A percentile compares a stretch with the other conserved stretches of the same genome.
phyloP scores from a whole-genome alignment of 2,888 invertebrate species.

The Sminthurinus aureus region DNA sequence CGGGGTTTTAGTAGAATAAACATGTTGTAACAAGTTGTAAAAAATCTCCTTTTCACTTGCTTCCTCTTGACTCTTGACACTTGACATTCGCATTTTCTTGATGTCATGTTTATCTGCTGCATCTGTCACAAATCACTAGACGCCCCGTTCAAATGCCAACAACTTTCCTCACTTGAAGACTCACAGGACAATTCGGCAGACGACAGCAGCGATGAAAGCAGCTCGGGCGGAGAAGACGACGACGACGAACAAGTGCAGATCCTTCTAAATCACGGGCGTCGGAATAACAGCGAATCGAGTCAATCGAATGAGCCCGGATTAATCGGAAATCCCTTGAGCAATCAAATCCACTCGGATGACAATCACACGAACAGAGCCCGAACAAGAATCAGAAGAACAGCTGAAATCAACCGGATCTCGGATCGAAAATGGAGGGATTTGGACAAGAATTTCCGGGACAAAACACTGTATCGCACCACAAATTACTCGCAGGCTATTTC shows the following conservation, averaged over 20 bases:
- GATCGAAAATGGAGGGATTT: not conserved
- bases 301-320: no score
- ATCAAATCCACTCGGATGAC: not conserved
- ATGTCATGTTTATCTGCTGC: constrained; percentile 21
- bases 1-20: no score
- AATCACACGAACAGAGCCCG: not conserved
- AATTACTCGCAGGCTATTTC: constrained; percentile 27
- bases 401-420: no score
- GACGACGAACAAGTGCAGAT: not conserved
- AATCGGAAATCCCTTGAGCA: no score
- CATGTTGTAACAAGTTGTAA: no score
- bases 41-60: no score
- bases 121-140: constrained; percentile 33
- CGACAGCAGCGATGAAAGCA: not conserved
- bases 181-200: not conserved
- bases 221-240: not conserved
- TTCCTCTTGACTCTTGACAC: no score
- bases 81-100: no score
- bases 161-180: constrained; percentile 5
- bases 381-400: no score
- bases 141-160: constrained; percentile 8
- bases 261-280: no score
- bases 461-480: not conserved
- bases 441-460: not conserved
- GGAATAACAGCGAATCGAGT: no score